phyloP scores from a whole-genome alignment of 2,797 vertebrate genomes.

The Sciurus carolinensis region DNA sequence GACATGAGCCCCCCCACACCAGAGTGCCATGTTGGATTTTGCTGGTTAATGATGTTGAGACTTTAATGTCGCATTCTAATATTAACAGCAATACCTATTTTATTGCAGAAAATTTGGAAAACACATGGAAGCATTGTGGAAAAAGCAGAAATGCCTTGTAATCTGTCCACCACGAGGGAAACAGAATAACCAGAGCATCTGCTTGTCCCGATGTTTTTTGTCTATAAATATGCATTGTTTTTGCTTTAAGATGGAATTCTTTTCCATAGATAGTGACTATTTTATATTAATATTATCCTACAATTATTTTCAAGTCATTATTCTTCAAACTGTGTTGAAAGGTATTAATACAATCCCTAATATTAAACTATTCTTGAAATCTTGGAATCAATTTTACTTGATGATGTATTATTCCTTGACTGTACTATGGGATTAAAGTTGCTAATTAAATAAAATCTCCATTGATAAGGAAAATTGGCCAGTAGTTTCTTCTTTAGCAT shows the following conservation, averaged over 20 bases:
- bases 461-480: background rate
- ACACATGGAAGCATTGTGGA: background rate
- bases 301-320: background rate
- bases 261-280: background rate
- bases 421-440: constrained; percentile 1
- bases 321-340: background rate
- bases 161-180: background rate
- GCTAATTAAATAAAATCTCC: constrained; percentile 39
- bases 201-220: background rate
- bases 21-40: background rate
- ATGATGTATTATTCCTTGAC: background rate
- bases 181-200: background rate
- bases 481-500: background rate
- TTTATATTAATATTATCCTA: background rate
- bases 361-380: background rate
- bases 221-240: background rate
- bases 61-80: background rate
- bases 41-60: background rate
- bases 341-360: background rate
- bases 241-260: background rate
- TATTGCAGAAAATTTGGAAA: background rate
- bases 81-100: background rate
- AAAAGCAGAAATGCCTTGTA: background rate
- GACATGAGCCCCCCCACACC: accelerated
- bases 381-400: constrained; percentile 28